Percentiles rank a stretch among this genome's conserved stretches.
Conservation (phyloP, 2,797 vertebrate species). For the Lagorchestes hirsutus region DNA sequence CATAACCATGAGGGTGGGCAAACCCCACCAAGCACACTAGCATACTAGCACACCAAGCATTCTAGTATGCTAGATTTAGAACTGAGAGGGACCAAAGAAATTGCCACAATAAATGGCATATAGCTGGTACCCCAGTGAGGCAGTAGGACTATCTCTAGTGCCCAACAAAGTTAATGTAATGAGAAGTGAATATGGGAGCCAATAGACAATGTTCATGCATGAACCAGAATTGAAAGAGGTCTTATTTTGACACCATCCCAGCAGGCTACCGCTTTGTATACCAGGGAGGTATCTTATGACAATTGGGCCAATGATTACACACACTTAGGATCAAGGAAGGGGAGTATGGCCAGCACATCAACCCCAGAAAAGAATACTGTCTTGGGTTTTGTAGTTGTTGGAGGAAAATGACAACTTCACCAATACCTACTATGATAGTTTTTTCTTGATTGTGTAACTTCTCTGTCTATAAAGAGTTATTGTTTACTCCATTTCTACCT, state of each 20-base stretch:
- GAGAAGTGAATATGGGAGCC: neutral
- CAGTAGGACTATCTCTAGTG: neutral
- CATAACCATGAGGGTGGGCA: neutral
- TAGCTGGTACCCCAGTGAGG: neutral
- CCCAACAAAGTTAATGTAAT: neutral
- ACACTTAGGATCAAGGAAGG: neutral
- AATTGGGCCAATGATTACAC: neutral
- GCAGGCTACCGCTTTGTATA: neutral
- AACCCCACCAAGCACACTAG: too few species aligned
- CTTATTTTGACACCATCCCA: neutral
- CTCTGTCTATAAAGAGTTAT: neutral
- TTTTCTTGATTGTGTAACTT: neutral
- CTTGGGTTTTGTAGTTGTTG: neutral
- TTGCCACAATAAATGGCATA: neutral
- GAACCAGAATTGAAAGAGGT: too few species aligned
- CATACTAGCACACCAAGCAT: neutral
- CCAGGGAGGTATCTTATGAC: neutral
- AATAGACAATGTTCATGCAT: neutral
- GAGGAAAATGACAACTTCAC: neutral
- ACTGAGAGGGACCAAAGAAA: neutral
- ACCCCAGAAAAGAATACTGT: neutral
- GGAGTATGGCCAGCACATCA: neutral
- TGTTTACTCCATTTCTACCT: neutral
- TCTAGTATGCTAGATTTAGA: neutral
- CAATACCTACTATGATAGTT: neutral